Evolutionary conservation across 2,113 vertebrate genomes (phyloP), one percentile per base, ranked within the genome.

Genomic region (Sapayoa aenigma): DNA sequence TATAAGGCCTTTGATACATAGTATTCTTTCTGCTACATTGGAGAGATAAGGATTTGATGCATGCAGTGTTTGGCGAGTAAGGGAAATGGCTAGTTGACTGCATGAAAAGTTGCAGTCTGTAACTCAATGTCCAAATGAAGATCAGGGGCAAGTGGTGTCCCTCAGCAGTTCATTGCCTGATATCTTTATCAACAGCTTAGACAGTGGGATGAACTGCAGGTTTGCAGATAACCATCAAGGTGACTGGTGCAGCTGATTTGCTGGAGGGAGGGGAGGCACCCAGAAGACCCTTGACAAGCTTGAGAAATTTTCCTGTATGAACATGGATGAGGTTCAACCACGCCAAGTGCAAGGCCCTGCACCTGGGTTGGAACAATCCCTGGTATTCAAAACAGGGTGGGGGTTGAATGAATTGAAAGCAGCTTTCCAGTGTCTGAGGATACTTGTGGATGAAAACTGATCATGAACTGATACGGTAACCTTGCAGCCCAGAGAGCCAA

Each of bases 381-480:
- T 55, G 18, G 20, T 19, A 30, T 23, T 23, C n/a, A 76, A 55
- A 76, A 55, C 30, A 39, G 30, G 4, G 14, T 52, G 12, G 12
- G 17, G 12, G 2, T 69, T 31, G 8, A 62, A n/a, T 0, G 1
- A 30, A 21, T 7, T 44, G 7, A 37, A 9, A 49, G 20, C 3
- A 67, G 9, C 1, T 23, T 14, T 79, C 1, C 3, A 22, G 11
- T 15, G 28, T 23, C 21, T 9, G 39, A 82, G 24, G 22, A 8
- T 31, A 24, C 14, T 62, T 4, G 2, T 42, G 11, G 6, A 20
- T 21, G 9, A 84, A 89, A 71, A 16, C 2, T 42, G 23, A 10
- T 66, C 23, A 14, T 19, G 7, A n/a, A 4, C 5, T 33, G 2
- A 3, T 14, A 27, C n/a, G n/a, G 9, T 22, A 18, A 7, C 9